Evolutionary conservation across 2,113 vertebrate species (phyloP).

Genomic region (Amblyopsis rosae): DNA sequence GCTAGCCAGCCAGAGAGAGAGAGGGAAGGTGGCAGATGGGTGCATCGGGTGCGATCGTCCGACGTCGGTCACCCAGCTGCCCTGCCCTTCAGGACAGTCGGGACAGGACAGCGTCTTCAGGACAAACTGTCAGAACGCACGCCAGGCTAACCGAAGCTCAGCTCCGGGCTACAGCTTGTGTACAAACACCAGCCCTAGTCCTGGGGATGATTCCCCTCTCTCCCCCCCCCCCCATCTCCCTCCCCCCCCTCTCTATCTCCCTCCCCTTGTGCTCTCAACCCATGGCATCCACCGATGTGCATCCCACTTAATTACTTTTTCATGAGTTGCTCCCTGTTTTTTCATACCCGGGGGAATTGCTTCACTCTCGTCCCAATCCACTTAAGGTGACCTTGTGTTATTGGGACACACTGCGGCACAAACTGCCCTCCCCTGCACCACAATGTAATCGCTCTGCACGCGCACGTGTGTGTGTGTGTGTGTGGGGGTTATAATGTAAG

Average conservation of each 20-base stretch:
- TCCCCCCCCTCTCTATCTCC: not conserved
- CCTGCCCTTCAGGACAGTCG: not conserved
- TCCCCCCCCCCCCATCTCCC: slow-evolving; percentile 5
- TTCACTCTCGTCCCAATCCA: slow-evolving; percentile 37
- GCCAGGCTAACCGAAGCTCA: no score
- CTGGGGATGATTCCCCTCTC: slow-evolving; percentile 31
- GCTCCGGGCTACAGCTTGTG: not conserved
- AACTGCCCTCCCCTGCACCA: slow-evolving; percentile 24
- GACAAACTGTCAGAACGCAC: no score
- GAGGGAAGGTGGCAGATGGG: no score
- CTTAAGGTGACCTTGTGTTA: slow-evolving; percentile 68
- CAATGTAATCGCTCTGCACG: slow-evolving; percentile 35
- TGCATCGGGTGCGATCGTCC: no score
- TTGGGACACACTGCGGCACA: slow-evolving; percentile 39
- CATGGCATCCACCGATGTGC: slow-evolving; percentile 57
- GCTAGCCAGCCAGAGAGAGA: no score
- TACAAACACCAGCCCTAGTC: slow-evolving; percentile 2
- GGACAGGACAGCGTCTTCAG: not conserved
- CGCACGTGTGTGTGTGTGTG: slow-evolving; percentile 26
- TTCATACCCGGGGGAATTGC: slow-evolving; percentile 44
- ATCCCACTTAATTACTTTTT: slow-evolving; percentile 70
- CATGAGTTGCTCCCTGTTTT: slow-evolving; percentile 56
- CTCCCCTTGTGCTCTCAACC: slow-evolving; percentile 24
- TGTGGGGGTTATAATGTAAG: slow-evolving; percentile 16
- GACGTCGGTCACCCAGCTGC: not conserved